Percentiles rank a stretch among this genome's conserved stretches.
These are phyloP conservation scores for Megatriorchis doriae DNA, from an alignment of 2,113 vertebrate genomes.

Conservation along the genomic window DNA sequence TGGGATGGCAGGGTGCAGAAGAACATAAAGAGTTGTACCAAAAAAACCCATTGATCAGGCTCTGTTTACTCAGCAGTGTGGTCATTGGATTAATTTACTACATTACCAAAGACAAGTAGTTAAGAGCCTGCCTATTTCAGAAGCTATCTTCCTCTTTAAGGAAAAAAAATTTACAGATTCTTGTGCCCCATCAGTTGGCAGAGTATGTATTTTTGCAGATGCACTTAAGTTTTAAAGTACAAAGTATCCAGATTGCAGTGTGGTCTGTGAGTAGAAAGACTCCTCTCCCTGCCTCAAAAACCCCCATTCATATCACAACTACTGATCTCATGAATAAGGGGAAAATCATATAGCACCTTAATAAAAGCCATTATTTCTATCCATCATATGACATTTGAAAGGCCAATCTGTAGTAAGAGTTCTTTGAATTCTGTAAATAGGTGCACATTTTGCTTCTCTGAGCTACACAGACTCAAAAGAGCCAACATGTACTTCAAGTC, in stretches of 20 bases:
- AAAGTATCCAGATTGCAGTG: background rate
- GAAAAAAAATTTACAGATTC: background rate
- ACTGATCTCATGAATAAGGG: background rate
- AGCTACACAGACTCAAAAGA: background rate
- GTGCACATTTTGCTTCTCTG: background rate
- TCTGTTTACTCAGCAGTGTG: background rate
- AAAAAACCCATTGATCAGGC: background rate
- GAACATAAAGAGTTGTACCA: background rate
- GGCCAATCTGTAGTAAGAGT: background rate
- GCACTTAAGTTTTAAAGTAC: background rate
- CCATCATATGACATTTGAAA: background rate
- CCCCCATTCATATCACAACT: background rate
- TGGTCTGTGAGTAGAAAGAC: background rate
- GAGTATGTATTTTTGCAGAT: background rate
- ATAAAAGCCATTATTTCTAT: background rate
- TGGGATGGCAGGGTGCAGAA: background rate
- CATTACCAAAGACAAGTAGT: background rate
- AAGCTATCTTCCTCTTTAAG: background rate
- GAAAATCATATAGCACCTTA: background rate
- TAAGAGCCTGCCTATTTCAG: background rate
- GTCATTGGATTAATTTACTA: background rate
- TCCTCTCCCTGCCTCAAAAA: background rate
- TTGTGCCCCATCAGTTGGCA: background rate
- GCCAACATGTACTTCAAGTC: background rate
- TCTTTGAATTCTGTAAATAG: background rate